These are phyloP conservation scores for Ceyx melanurus DNA, from an alignment of 2,113 vertebrate species.

Conservation along the genomic window DNA sequence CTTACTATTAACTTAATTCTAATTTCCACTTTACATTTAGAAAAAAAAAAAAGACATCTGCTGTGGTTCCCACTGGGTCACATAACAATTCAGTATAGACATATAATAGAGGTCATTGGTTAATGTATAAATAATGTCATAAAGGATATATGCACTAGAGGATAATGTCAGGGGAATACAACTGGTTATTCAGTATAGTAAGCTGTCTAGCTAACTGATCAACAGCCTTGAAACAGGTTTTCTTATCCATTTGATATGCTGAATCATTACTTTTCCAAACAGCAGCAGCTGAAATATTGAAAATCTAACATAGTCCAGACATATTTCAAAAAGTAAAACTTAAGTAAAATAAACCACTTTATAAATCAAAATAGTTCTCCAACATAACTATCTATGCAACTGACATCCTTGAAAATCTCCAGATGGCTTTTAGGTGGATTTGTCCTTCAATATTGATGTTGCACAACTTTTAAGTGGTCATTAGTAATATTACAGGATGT, in stretches of 20 bases:
- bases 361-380: neutral
- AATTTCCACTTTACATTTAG: neutral
- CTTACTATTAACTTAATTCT: neutral
- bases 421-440: neutral
- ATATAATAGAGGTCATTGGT: neutral
- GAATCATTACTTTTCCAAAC: neutral
- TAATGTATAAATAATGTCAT: neutral
- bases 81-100: neutral
- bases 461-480: neutral
- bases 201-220: neutral
- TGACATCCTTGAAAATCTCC: neutral
- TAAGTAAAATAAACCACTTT: neutral
- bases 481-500: neutral
- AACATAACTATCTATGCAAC: neutral
- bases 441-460: neutral
- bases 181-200: neutral
- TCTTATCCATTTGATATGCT: neutral
- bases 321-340: neutral
- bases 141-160: neutral
- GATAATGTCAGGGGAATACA: neutral
- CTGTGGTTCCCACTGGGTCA: neutral
- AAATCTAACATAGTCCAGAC: neutral
- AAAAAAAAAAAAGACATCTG: neutral
- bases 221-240: neutral
- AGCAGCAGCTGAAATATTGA: neutral